These are phyloP conservation scores for Peromyscus eremicus DNA, from an alignment of 2,797 vertebrate species.

Conservation along the genomic window DNA sequence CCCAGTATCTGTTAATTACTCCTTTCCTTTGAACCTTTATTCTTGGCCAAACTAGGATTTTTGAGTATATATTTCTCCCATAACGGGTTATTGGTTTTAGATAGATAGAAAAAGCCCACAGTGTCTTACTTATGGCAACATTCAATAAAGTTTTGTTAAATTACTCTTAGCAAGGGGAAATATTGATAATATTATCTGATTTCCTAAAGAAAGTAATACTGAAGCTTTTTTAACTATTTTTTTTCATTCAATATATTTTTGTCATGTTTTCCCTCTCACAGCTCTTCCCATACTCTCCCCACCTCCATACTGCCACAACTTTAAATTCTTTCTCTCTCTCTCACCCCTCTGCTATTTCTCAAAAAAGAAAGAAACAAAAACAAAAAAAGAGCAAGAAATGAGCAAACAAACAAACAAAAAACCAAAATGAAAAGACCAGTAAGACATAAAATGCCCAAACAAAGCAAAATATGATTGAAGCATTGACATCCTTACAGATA, in stretches of 20 bases:
- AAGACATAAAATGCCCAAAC: not conserved
- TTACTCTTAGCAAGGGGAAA: slow-evolving; percentile 52
- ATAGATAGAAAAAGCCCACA: not conserved
- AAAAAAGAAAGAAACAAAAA: not conserved
- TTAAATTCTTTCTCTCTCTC: not conserved
- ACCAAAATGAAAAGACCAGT: not conserved
- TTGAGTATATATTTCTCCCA: not conserved
- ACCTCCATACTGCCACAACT: too few species aligned
- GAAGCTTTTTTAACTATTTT: not conserved
- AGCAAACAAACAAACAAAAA: not conserved
- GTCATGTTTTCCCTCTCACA: not conserved
- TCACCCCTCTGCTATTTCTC: not conserved
- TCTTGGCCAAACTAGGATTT: not conserved
- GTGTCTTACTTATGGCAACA: not conserved
- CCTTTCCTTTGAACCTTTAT: not conserved
- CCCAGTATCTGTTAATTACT: slow-evolving; percentile 6
- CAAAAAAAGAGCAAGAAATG: not conserved
- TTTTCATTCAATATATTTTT: not conserved
- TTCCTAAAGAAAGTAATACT: slow-evolving; percentile 36
- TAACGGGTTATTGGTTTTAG: not conserved
- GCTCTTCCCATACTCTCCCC: not conserved
- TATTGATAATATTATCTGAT: slow-evolving; percentile 39
- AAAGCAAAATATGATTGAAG: slow-evolving; percentile 45
- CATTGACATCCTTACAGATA: slow-evolving; percentile 14
- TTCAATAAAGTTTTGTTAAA: slow-evolving; percentile 31